phyloP scores from a whole-genome alignment of 2,113 vertebrate genomes.

The Tamias sibiricus region DNA sequence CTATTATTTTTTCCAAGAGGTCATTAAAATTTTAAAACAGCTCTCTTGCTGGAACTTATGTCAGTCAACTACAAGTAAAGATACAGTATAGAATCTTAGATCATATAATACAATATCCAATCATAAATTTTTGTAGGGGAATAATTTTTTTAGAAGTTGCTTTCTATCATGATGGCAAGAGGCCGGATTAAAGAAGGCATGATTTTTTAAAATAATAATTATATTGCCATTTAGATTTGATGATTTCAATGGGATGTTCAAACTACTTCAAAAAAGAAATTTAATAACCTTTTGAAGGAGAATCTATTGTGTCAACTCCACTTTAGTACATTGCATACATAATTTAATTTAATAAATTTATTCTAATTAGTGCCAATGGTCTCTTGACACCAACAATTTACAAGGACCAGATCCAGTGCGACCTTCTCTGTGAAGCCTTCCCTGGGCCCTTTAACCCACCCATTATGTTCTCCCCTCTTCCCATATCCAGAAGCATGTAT shows the following conservation, averaged over 20 bases:
- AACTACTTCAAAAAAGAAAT: neutral
- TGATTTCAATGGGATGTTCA: constrained; percentile 15
- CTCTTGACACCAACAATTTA: constrained; percentile 4
- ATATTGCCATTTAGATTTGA: neutral
- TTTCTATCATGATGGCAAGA: neutral
- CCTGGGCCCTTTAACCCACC: neutral
- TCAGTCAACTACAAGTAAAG: constrained; percentile 47
- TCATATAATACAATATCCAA: constrained; percentile 47
- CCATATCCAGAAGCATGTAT: neutral
- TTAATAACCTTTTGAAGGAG: neutral
- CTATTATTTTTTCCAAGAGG: constrained; percentile 62
- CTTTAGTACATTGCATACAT: neutral
- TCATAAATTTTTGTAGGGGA: neutral
- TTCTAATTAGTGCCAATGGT: neutral
- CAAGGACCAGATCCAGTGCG: neutral
- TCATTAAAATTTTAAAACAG: constrained; percentile 60
- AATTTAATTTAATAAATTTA: neutral
- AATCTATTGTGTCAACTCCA: neutral
- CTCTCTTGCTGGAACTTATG: constrained; percentile 12
- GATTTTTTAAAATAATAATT: neutral
- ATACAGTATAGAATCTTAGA: neutral
- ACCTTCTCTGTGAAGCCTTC: neutral
- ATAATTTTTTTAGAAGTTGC: constrained; percentile 10
- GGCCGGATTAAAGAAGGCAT: neutral
- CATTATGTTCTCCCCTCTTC: neutral